Evolutionary conservation across 2,888 invertebrate species (phyloP).

Genomic region (Calliphora vomitoria): DNA sequence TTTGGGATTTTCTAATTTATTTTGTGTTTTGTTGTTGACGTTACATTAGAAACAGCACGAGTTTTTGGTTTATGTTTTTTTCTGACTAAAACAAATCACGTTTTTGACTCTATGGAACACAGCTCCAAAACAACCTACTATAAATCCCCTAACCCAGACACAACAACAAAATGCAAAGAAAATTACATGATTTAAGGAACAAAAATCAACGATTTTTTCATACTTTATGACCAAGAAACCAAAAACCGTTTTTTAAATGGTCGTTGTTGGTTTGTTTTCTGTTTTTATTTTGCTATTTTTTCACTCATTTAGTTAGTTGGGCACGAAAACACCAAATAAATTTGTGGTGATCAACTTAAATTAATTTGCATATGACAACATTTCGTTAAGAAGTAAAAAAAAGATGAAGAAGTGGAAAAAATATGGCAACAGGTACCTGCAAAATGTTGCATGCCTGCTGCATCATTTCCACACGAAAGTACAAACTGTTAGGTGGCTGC

Average conservation of each 20-base stretch:
- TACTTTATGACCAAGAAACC: conserved; percentile 59
- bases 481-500: background rate
- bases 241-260: conserved; percentile 62
- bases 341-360: conserved; percentile 73
- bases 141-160: conserved; percentile 58
- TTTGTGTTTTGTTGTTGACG: background rate
- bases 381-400: conserved; percentile 58
- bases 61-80: conserved; percentile 49
- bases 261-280: conserved; percentile 15
- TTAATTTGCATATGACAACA: conserved; percentile 73
- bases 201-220: conserved; percentile 41
- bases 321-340: conserved; percentile 70
- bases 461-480: conserved; percentile 41
- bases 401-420: conserved; percentile 35
- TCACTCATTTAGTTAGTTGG: conserved; percentile 19
- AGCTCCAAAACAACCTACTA: conserved; percentile 55
- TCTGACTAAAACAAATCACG: conserved; percentile 67
- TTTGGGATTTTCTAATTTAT: background rate
- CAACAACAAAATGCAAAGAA: conserved; percentile 41
- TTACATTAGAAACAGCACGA: conserved; percentile 65
- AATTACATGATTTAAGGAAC: conserved; percentile 70
- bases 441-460: conserved; percentile 48
- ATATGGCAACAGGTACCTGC: conserved; percentile 69
- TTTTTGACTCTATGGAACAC: conserved; percentile 67
- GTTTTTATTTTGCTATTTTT: background rate